Percentiles rank a stretch among this genome's conserved stretches.
Evolutionary conservation across 2,113 vertebrate species (phyloP).

Genomic region (Seriola aureovittata): DNA sequence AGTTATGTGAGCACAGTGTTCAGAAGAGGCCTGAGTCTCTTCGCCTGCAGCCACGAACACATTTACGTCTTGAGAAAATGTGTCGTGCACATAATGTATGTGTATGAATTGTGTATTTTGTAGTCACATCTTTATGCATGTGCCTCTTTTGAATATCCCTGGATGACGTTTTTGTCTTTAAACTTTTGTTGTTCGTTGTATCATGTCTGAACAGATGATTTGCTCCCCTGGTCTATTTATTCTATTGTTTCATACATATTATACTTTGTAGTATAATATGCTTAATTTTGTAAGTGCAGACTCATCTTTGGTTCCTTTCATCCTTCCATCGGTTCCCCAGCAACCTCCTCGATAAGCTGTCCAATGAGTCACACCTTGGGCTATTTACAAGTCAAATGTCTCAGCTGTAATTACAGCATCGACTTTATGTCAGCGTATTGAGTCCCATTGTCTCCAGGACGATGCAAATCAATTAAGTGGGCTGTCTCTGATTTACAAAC

Average conservation of each 20-base stretch:
- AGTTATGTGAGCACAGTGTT: not conserved
- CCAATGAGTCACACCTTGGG: constrained; percentile 17
- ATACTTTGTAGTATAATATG: too few species aligned
- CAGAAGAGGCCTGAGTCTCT: not conserved
- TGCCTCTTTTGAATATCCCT: too few species aligned
- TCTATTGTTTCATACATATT: too few species aligned
- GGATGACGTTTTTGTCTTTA: too few species aligned
- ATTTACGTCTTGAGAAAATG: not conserved
- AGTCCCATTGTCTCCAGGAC: not conserved
- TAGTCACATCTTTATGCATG: too few species aligned
- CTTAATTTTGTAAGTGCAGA: not conserved
- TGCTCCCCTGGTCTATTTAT: too few species aligned
- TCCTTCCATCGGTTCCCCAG: constrained; percentile 32
- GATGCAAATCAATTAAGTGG: constrained; percentile 10
- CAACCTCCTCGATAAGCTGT: constrained; percentile 27
- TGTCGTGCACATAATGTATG: too few species aligned
- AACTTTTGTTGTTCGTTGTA: too few species aligned
- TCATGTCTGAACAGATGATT: too few species aligned
- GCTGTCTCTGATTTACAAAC: constrained; percentile 4
- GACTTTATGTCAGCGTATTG: constrained; percentile 20
- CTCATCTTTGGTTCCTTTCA: not conserved
- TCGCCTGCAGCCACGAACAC: not conserved
- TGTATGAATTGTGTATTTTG: too few species aligned
- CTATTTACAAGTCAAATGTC: constrained; percentile 36
- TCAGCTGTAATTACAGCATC: constrained; percentile 26